Evolutionary conservation across 1,140 invertebrate species (phyloP).

Genomic region (Drosophila pectinifera): DNA sequence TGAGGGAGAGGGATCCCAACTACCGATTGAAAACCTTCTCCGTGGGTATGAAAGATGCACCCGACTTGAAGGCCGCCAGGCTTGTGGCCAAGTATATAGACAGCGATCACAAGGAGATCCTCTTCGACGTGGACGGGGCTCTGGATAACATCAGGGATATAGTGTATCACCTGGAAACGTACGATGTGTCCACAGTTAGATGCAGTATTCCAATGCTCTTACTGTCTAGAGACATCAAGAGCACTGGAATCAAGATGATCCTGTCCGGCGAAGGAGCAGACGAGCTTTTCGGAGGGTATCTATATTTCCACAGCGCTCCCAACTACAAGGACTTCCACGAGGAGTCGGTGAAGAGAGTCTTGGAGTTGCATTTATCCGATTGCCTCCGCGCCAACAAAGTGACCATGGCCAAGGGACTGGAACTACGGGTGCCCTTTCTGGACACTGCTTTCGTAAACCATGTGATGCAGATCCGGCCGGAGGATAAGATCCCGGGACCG

Average conservation of each 20-base stretch:
- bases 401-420: constrained; percentile 92
- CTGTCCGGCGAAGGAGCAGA: constrained; percentile 96
- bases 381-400: constrained; percentile 94
- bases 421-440: constrained; percentile 94
- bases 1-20: constrained; percentile 64
- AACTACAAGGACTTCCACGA: constrained; percentile 88
- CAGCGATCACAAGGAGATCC: constrained; percentile 95
- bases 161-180: constrained; percentile 94
- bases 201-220: constrained; percentile 92
- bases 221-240: constrained; percentile 89
- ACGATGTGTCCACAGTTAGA: constrained; percentile 95
- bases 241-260: constrained; percentile 88
- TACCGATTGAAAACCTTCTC: constrained; percentile 90
- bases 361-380: constrained; percentile 91
- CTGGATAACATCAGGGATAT: constrained; percentile 89
- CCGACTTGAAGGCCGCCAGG: constrained; percentile 92
- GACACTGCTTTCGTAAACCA: constrained; percentile 93
- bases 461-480: constrained; percentile 89
- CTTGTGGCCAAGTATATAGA: constrained; percentile 93
- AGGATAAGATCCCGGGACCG: constrained; percentile 90
- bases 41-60: constrained; percentile 94
- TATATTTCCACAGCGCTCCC: constrained; percentile 96
- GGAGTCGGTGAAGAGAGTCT: constrained; percentile 90
- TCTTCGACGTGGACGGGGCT: constrained; percentile 91
- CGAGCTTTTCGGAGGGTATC: constrained; percentile 95